These are phyloP conservation scores for Limnephilus auricula DNA, from an alignment of 2,888 invertebrate genomes.

Conservation along the genomic window DNA sequence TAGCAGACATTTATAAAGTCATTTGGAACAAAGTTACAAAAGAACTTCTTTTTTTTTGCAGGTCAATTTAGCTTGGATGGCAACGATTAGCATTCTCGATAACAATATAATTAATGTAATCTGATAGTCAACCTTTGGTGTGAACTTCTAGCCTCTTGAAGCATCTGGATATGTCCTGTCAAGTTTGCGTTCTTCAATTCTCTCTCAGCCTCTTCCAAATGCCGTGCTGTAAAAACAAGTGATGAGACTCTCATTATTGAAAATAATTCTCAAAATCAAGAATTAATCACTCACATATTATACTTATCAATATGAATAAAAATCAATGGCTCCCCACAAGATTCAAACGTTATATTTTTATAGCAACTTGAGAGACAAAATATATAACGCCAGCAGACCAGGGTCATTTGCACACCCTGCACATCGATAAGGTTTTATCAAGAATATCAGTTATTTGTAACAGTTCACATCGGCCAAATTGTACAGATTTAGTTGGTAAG, in stretches of 20 bases:
- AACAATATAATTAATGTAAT: neutral
- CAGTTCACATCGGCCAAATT: too few species aligned
- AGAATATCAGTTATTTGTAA: too few species aligned
- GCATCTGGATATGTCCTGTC: slow-evolving; percentile 84
- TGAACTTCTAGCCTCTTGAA: slow-evolving; percentile 83
- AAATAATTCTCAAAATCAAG: slow-evolving; percentile 20
- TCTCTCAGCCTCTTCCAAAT: slow-evolving; percentile 83
- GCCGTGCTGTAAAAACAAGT: slow-evolving; percentile 76
- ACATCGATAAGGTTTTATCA: too few species aligned
- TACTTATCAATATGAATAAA: neutral
- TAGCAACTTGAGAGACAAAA: neutral
- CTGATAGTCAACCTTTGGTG: slow-evolving; percentile 76
- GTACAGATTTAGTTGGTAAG: too few species aligned
- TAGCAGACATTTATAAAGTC: too few species aligned
- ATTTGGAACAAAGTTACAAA: too few species aligned
- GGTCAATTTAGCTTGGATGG: too few species aligned
- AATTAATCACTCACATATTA: neutral
- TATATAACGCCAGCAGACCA: neutral
- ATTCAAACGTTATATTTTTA: neutral
- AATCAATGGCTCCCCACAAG: neutral
- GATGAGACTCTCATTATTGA: neutral
- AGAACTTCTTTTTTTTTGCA: too few species aligned
- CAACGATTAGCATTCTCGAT: too few species aligned
- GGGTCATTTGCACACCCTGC: too few species aligned
- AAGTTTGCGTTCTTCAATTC: slow-evolving; percentile 85